Evolutionary conservation across 2,797 vertebrate species (phyloP).

Genomic region (Fistularia tabacaria): DNA sequence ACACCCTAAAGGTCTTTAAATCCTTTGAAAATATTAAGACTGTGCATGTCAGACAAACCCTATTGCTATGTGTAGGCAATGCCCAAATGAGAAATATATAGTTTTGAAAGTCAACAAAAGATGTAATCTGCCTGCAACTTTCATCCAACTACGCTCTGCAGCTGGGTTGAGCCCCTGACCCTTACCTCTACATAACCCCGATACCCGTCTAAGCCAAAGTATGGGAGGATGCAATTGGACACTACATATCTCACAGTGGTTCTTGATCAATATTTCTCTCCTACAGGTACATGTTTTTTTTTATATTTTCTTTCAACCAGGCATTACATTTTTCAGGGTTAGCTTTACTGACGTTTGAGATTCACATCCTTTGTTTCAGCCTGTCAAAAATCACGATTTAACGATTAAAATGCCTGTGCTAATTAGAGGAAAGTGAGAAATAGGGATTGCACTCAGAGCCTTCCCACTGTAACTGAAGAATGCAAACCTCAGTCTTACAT

Average conservation of each 20-base stretch:
- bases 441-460: slow-evolving; percentile 32
- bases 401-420: slow-evolving; percentile 44
- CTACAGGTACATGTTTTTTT: slow-evolving; percentile 49
- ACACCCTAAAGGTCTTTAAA: slow-evolving; percentile 53
- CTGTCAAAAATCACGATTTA: slow-evolving; percentile 59
- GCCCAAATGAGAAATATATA: slow-evolving; percentile 10
- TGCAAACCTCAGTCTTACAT: slow-evolving; percentile 20
- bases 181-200: slow-evolving; percentile 57
- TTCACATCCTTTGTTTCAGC: slow-evolving; percentile 38
- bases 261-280: slow-evolving; percentile 57
- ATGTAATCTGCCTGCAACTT: slow-evolving; percentile 26
- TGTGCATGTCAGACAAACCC: slow-evolving; percentile 11
- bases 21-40: slow-evolving; percentile 8
- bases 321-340: neutral
- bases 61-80: neutral
- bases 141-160: slow-evolving; percentile 27
- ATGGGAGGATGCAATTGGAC: slow-evolving; percentile 43
- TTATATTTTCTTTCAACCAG: slow-evolving; percentile 28
- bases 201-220: slow-evolving; percentile 52
- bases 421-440: slow-evolving; percentile 24
- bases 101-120: slow-evolving; percentile 20
- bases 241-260: slow-evolving; percentile 44
- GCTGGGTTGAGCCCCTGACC: slow-evolving; percentile 53
- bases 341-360: slow-evolving; percentile 31
- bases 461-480: slow-evolving; percentile 29